Evolutionary conservation across 1,140 invertebrate genomes (phyloP).

Genomic region (Drosophila equinoxialis): DNA sequence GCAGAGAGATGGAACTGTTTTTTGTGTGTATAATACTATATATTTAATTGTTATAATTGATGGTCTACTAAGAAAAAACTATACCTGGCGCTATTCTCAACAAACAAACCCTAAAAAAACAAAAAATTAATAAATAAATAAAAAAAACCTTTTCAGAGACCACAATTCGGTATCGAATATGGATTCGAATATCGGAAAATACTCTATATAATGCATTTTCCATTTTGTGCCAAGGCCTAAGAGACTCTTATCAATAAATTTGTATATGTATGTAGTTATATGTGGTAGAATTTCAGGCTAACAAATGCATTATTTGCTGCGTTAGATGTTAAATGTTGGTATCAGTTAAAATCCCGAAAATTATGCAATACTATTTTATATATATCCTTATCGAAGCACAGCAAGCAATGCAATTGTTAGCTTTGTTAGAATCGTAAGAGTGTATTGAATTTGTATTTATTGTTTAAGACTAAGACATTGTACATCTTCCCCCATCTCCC

Average conservation of each 20-base stretch:
- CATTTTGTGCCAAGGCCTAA: conserved; percentile 72
- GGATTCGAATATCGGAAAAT: conserved; percentile 20
- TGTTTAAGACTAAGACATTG: conserved; percentile 8
- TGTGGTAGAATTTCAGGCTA: conserved; percentile 6
- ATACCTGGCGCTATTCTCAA: not conserved
- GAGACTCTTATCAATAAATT: conserved; percentile 54
- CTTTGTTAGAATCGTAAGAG: not conserved
- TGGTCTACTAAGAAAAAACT: conserved; percentile 36
- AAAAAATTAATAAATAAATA: not conserved
- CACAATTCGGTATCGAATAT: conserved; percentile 27
- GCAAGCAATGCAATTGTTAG: not conserved
- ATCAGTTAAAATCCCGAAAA: not conserved
- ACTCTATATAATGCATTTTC: conserved; percentile 60
- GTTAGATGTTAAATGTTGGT: not conserved
- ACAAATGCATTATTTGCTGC: not conserved
- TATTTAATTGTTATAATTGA: conserved; percentile 49
- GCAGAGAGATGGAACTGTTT: not conserved
- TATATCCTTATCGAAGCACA: not conserved
- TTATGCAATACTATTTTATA: not conserved
- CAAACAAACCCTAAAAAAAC: not conserved
- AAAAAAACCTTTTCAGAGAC: not conserved
- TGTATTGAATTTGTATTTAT: conserved; percentile 4
- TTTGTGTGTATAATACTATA: conserved; percentile 38
- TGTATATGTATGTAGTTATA: conserved; percentile 21
- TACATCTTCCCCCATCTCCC: conserved; percentile 16